Conservation (phyloP, 2,888 invertebrate genomes). For the Aromia moschata region DNA sequence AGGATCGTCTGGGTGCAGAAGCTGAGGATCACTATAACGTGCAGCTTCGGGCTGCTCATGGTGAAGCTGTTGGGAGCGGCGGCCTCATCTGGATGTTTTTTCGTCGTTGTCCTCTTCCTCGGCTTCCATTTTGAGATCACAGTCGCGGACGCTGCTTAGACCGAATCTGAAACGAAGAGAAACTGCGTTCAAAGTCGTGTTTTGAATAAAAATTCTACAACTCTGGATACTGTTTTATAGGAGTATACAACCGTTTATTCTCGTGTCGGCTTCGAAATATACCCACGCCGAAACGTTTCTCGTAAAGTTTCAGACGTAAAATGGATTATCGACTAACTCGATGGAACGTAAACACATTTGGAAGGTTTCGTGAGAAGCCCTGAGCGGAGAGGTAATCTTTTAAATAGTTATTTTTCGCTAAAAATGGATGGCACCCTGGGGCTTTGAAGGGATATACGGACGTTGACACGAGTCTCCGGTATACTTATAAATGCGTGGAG, state of each 20-base stretch:
- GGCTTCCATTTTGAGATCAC: slow-evolving; percentile 40
- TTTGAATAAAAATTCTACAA: neutral
- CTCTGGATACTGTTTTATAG: too few species aligned
- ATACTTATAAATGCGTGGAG: too few species aligned
- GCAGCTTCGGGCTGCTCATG: slow-evolving; percentile 40
- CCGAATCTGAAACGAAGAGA: slow-evolving; percentile 14
- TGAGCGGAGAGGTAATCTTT: slow-evolving; percentile 25
- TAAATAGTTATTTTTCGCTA: slow-evolving; percentile 23
- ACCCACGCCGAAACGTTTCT: neutral
- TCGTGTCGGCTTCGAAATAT: neutral
- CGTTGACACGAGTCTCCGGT: too few species aligned
- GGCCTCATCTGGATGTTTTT: slow-evolving; percentile 39
- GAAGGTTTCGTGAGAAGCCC: slow-evolving; percentile 26
- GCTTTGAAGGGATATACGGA: neutral
- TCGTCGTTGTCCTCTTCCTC: slow-evolving; percentile 47
- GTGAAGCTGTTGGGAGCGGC: slow-evolving; percentile 20
- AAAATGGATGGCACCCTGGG: slow-evolving; percentile 2
- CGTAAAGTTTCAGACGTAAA: slow-evolving; percentile 3
- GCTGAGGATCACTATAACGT: slow-evolving; percentile 52
- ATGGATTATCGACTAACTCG: slow-evolving; percentile 16
- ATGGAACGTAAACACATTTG: slow-evolving; percentile 24
- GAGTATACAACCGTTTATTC: neutral
- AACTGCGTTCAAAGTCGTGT: neutral
- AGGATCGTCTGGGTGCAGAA: slow-evolving; percentile 61
- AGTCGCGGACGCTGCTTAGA: neutral